Base-by-base conservation (phyloP, 2,113 vertebrate species). In the Leucoraja erinaceus region DNA sequence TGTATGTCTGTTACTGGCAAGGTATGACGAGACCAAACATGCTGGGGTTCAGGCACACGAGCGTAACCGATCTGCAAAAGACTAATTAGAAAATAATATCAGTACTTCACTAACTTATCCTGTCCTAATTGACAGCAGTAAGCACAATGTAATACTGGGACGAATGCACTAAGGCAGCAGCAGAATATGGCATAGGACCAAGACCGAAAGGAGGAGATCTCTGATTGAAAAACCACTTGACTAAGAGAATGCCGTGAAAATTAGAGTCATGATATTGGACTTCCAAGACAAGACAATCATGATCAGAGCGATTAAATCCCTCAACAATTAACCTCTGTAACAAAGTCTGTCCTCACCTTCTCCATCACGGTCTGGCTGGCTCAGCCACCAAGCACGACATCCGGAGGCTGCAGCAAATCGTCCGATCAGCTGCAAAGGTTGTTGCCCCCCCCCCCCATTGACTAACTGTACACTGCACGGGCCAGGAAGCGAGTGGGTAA, bases 1-100 rank as follows among this genome's bases (percentile, higher is more conserved):
- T 98, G 98, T 94, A 99, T 94, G 95, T 99, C 98, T 0, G 98
- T 99, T 96, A 99, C 96, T 92, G 99, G 98, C 18, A 99, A 96
- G 10, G 98, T 97, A 95, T 99, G 99, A 4, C 95, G 97, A 28
- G 98, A 97, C 96, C 99, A 98, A 84, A 99, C 94, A 0, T 99
- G 97, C 0, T 97, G 97, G 0, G 98, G 98, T 72, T 97, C 98
- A 0, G 98, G 96, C 92, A 96, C 94, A 90, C 96, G 96, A 93
- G 95, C 95, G 33, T 96, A 96, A 93, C 98, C 98, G 72, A 96
- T 94, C 96, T 99, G 98, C 90, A 99, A 94, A 88, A 99, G 97
- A 1, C 98, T 99, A 95, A 0, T 90, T 94, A 47, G 94, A 61
- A 93, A 81, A 63, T 61, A 63, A 61, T n/a, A 14, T 63, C 7